Conservation (phyloP, 2,113 vertebrate species). For the Brachyistius frenatus region DNA sequence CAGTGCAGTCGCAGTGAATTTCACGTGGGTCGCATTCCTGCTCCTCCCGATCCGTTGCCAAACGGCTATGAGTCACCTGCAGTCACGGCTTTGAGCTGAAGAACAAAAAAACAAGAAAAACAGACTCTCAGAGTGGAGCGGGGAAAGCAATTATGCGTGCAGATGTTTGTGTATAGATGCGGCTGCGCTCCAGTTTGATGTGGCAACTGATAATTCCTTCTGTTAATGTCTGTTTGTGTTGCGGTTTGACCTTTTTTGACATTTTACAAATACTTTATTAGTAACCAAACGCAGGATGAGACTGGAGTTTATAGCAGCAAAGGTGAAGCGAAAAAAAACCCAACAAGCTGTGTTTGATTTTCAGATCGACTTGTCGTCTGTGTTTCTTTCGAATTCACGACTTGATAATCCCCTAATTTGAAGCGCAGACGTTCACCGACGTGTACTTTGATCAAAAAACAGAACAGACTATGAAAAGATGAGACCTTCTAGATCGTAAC, state of each 20-base stretch:
- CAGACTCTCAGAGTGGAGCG: conserved; percentile 31
- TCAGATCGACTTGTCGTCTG: too few species aligned
- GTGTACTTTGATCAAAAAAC: not conserved
- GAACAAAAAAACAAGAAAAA: conserved; percentile 55
- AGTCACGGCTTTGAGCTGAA: conserved; percentile 38
- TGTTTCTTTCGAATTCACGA: too few species aligned
- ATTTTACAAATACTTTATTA: too few species aligned
- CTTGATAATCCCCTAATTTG: too few species aligned
- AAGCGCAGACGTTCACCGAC: not conserved
- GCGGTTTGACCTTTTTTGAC: not conserved
- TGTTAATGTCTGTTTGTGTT: not conserved
- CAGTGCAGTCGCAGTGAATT: conserved; percentile 21
- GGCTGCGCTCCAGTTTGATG: not conserved
- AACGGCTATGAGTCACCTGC: conserved; percentile 54
- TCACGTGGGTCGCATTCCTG: conserved; percentile 41
- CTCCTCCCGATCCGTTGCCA: conserved; percentile 41
- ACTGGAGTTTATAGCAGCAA: too few species aligned
- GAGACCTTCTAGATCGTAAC: not conserved
- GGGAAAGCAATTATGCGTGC: conserved; percentile 13
- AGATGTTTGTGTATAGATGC: not conserved
- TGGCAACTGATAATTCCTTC: not conserved
- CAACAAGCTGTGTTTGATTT: too few species aligned
- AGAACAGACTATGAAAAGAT: not conserved
- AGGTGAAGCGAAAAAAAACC: too few species aligned
- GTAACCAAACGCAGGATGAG: too few species aligned